These are phyloP conservation scores for Ennomos erosarius DNA, from an alignment of 2,888 invertebrate species.

Conservation along the genomic window DNA sequence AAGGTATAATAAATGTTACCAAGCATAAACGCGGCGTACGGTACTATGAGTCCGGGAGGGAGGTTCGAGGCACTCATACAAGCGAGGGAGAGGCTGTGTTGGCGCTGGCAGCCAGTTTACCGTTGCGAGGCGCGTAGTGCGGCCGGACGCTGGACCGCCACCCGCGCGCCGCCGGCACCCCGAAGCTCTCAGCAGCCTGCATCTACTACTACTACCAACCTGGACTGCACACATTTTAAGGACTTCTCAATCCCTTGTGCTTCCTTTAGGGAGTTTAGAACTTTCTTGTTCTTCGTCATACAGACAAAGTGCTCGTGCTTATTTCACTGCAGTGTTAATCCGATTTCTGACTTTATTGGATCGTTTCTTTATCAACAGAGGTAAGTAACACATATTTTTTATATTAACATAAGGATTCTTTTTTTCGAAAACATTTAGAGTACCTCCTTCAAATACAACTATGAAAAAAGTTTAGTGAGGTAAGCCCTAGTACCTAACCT, in stretches of 20 bases:
- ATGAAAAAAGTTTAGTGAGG: too few relatives aligned
- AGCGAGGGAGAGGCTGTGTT: slow-evolving; percentile 81
- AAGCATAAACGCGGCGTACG: slow-evolving; percentile 81
- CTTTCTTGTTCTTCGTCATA: slow-evolving; percentile 64
- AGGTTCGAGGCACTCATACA: slow-evolving; percentile 82
- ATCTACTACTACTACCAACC: slow-evolving; percentile 45
- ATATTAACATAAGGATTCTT: neutral
- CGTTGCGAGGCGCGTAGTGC: slow-evolving; percentile 85
- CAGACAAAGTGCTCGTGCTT: slow-evolving; percentile 82
- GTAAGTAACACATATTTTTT: slow-evolving; percentile 54
- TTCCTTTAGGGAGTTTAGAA: slow-evolving; percentile 58
- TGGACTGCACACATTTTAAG: slow-evolving; percentile 58
- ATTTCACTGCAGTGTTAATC: slow-evolving; percentile 79
- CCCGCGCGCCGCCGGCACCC: slow-evolving; percentile 79
- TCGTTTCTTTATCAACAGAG: slow-evolving; percentile 68
- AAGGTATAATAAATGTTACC: slow-evolving; percentile 81
- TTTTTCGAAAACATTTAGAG: too few relatives aligned
- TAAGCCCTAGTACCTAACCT: too few relatives aligned
- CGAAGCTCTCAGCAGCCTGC: slow-evolving; percentile 59
- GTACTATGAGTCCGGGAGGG: slow-evolving; percentile 84
- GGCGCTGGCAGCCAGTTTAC: slow-evolving; percentile 82
- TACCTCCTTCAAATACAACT: too few relatives aligned
- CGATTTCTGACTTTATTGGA: slow-evolving; percentile 80
- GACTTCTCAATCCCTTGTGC: slow-evolving; percentile 57
- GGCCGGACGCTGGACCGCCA: slow-evolving; percentile 80